These are phyloP conservation scores for Haliclystus octoradiatus DNA, from an alignment of 30 jellyfish, hydroid and myxozoan genomes.

Conservation along the genomic window DNA sequence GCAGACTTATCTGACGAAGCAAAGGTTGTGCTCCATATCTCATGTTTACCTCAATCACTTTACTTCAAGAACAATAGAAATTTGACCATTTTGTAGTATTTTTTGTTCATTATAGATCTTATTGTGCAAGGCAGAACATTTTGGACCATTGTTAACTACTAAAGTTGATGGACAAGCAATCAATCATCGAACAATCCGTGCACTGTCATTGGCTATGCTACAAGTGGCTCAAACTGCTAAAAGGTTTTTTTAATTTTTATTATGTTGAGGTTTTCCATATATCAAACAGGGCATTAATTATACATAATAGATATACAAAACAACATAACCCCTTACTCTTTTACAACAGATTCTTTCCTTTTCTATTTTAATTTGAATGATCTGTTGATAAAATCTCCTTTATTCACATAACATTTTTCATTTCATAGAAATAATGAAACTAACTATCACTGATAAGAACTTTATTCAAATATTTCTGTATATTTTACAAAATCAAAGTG, in stretches of 20 bases:
- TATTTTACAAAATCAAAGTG: not conserved
- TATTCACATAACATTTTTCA: too few species aligned
- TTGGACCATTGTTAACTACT: slow-evolving; percentile 49
- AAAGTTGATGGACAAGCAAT: slow-evolving; percentile 92
- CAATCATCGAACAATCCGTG: slow-evolving; percentile 56
- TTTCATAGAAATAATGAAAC: not conserved
- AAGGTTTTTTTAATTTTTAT: slow-evolving; percentile 21
- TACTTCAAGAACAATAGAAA: too few species aligned
- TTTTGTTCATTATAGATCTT: slow-evolving; percentile 63
- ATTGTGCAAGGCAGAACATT: slow-evolving; percentile 65
- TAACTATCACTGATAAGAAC: not conserved
- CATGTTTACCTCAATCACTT: too few species aligned
- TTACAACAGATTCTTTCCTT: too few species aligned
- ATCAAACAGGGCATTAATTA: too few species aligned
- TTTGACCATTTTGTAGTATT: too few species aligned
- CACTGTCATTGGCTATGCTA: slow-evolving; percentile 82
- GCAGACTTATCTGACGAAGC: not conserved
- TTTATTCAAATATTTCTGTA: not conserved
- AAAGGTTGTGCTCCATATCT: too few species aligned
- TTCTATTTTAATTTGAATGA: too few species aligned
- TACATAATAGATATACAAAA: too few species aligned
- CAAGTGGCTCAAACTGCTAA: slow-evolving; percentile 90
- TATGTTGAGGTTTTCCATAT: not conserved
- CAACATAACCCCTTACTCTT: too few species aligned
- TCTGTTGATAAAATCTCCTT: too few species aligned